Base-by-base conservation (phyloP, 1,140 invertebrate genomes). In the Notospermus geniculatus region DNA sequence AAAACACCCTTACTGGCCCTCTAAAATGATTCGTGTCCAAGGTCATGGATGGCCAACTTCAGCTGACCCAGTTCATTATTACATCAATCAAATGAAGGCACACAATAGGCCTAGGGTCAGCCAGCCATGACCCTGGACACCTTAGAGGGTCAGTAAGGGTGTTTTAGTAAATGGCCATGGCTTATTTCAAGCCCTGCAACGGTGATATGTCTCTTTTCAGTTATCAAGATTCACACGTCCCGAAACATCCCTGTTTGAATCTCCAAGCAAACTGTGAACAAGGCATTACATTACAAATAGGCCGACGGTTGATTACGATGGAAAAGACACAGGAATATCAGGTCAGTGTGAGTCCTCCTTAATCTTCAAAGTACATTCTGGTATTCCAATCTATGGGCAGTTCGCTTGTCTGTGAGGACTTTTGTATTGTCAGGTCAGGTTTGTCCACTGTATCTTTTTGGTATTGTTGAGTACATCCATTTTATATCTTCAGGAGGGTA, bases 181-280 rank as follows among this genome's bases (percentile, higher is more conserved):
- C 2, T 5, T n/a, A 60, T 19, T 4, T 23, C 11, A 22, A 7
- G 4, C n/a, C 11, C n/a, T 29, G 4, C 17, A 50, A 9, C 9
- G 2, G 22, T 45, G 17, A 23, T 55, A 9, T 5, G 87, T 90
- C 67, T 30, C 28, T 53, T 71, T 73, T 22, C 55, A 80, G 82
- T 19, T 96, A 95, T 78, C 78, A 83, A 2, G 87, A 89, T 59
- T 81, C 87, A 1, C 85, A 88, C 41, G 77, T 97, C 50, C 93
- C 94, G 0, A 76, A 74, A 5, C 92, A 97, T 83, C 86, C 88
- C 7, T 90, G 90, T 78, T 82, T 98, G 55, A 69, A 83, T 69
- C 77, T 97, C 27, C 78, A 91, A 50, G 86, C 86, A 28, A 95
- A 94, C 82, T 91, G 89, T 19, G 93, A 97, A 81, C 94, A 98